These are phyloP conservation scores for Dallia pectoralis DNA, from an alignment of 2,797 vertebrate genomes.

Conservation along the genomic window DNA sequence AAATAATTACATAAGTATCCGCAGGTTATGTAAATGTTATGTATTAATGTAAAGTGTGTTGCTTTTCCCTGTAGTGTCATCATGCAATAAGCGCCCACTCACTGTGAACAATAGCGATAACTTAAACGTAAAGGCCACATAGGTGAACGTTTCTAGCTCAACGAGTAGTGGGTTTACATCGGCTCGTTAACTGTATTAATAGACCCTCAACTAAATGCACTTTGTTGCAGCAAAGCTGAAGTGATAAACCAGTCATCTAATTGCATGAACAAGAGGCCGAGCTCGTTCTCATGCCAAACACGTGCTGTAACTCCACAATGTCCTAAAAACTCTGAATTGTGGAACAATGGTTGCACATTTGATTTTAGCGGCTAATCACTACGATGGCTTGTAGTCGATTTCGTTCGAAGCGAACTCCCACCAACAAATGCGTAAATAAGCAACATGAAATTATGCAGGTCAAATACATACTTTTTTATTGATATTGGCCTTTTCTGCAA, in stretches of 20 bases:
- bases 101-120: background rate
- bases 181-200: background rate
- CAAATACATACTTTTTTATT: slow-evolving; percentile 58
- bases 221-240: background rate
- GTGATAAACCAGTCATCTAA: background rate
- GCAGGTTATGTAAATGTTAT: background rate
- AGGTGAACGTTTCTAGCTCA: background rate
- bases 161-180: slow-evolving; percentile 15
- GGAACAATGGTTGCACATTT: no score
- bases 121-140: slow-evolving; percentile 1
- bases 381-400: no score
- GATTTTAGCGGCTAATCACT: no score
- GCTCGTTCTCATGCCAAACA: background rate
- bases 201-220: background rate
- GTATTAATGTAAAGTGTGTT: slow-evolving; percentile 14
- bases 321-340: background rate
- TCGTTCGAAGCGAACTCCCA: background rate
- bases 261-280: background rate
- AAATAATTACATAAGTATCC: background rate
- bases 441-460: slow-evolving; percentile 3
- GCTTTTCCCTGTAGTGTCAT: slow-evolving; percentile 11
- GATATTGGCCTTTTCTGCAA: slow-evolving; percentile 53
- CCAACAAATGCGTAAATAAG: slow-evolving; percentile 3
- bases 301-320: background rate
- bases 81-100: slow-evolving; percentile 15